Conservation (phyloP, 2,797 vertebrate genomes). For the Psittacula echo region DNA sequence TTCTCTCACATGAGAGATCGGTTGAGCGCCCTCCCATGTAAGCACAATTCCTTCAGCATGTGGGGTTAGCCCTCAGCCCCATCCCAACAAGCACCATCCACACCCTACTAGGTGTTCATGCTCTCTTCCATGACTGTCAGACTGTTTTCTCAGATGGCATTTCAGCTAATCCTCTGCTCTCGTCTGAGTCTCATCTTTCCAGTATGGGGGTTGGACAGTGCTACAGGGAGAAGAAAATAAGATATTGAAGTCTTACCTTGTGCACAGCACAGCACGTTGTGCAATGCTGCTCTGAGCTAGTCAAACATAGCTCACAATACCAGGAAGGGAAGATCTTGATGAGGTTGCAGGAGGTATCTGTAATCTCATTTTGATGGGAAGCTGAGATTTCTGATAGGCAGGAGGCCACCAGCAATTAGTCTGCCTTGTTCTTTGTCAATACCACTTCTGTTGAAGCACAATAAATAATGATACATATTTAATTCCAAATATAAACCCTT, state of each 20-base stretch:
- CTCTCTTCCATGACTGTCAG: neutral
- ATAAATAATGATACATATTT: neutral
- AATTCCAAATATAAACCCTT: neutral
- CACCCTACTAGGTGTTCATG: neutral
- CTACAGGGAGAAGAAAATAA: neutral
- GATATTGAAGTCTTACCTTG: neutral
- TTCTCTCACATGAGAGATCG: neutral
- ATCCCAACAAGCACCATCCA: neutral
- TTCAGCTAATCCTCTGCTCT: neutral
- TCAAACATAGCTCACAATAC: neutral
- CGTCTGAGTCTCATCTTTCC: neutral
- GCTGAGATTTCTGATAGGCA: neutral
- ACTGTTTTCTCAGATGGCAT: neutral
- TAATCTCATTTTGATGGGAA: neutral
- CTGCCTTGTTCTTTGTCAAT: neutral
- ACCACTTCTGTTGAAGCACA: neutral
- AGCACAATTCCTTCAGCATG: neutral
- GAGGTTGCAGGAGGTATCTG: neutral
- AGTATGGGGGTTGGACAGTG: neutral
- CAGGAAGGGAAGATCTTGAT: neutral
- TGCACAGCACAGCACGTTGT: accelerated
- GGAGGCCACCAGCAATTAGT: neutral
- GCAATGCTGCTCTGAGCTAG: neutral
- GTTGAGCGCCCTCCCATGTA: neutral
- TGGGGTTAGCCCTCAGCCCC: neutral